Evolutionary conservation across 2,113 vertebrate species (phyloP).

Genomic region (Aegithalos caudatus): DNA sequence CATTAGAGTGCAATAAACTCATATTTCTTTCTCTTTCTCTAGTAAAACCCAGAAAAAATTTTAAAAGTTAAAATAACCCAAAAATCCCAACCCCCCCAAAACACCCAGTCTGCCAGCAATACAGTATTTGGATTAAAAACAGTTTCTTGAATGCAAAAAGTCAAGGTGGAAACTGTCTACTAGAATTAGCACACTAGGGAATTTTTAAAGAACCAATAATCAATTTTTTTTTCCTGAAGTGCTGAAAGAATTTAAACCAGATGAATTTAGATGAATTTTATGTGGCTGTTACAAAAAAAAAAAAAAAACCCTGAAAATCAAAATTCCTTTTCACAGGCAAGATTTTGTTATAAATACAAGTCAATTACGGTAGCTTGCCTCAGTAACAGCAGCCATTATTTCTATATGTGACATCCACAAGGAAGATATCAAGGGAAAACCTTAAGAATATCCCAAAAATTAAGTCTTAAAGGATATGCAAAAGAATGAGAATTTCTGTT

Average conservation of each 20-base stretch:
- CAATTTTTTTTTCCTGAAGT: not conserved
- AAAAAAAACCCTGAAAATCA: not conserved
- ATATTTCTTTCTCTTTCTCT: not conserved
- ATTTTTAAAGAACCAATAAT: slow-evolving; percentile 35
- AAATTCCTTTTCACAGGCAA: not conserved
- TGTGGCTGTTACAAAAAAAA: no score
- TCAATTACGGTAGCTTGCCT: not conserved
- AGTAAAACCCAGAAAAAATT: not conserved
- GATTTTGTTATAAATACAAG: not conserved
- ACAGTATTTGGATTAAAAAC: not conserved
- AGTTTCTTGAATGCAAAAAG: not conserved
- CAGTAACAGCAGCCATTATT: not conserved
- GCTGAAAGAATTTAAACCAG: not conserved
- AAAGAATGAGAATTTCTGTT: not conserved
- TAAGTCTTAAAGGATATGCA: not conserved
- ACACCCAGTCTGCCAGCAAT: not conserved
- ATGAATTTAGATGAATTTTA: not conserved
- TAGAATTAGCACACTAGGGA: not conserved
- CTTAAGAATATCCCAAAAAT: not conserved
- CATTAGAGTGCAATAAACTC: not conserved
- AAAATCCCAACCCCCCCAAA: rapidly evolving
- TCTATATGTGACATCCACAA: not conserved
- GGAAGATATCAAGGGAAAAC: not conserved
- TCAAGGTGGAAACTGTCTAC: not conserved
- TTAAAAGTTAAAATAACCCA: not conserved